phyloP scores from a whole-genome alignment of 2,797 vertebrate species.

The Babyrousa celebensis region DNA sequence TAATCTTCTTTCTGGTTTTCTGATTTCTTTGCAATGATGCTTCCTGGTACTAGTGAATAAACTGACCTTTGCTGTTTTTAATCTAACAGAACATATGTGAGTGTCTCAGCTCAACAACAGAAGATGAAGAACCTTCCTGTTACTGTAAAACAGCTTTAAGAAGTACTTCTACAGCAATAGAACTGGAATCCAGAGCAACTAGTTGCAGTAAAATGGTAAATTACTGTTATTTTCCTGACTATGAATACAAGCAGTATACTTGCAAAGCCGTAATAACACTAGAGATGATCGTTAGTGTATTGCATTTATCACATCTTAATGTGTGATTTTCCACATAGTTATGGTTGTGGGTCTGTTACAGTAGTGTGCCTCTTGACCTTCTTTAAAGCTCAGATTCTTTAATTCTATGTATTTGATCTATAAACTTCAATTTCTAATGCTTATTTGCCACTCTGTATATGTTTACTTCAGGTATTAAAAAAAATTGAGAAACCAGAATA shows the following conservation, averaged over 20 bases:
- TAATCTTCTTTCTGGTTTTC: constrained; percentile 33
- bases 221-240: not conserved
- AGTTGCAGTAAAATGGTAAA: not conserved
- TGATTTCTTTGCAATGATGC: not conserved
- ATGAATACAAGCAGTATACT: not conserved
- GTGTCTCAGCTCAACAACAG: not conserved
- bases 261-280: not conserved
- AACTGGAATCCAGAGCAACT: not conserved
- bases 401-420: constrained; percentile 55
- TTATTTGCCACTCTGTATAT: constrained; percentile 7
- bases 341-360: not conserved
- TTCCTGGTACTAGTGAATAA: not conserved
- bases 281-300: not conserved
- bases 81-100: not conserved
- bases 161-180: not conserved
- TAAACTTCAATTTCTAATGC: constrained; percentile 67
- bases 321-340: not conserved
- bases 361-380: not conserved
- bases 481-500: not conserved
- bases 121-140: not conserved
- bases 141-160: not conserved
- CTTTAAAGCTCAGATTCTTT: constrained; percentile 6
- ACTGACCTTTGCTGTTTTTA: constrained; percentile 22
- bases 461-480: not conserved
- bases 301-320: not conserved